Base-by-base conservation (phyloP, 1,140 invertebrate species). In the Pseudomyrmex sp. region DNA sequence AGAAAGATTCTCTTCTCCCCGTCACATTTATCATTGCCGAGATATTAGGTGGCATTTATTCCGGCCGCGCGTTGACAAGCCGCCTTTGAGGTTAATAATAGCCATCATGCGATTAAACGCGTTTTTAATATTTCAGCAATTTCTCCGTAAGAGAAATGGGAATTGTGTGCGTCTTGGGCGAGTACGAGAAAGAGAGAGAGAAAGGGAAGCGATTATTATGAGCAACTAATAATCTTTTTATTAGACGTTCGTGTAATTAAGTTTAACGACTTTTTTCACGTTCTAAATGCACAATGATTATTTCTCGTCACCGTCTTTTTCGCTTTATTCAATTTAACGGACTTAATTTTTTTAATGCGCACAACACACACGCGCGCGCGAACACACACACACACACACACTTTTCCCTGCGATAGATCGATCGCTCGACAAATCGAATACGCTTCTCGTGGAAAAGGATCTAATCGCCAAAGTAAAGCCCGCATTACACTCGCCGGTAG, bases 401-500 rank as follows among this genome's bases (percentile, higher is more conserved):
- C 70, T 80, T 70, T 70, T 80, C 59, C 54, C 23, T 26, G 44
- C 9, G 44, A 26, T 7, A 52, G 76, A 15, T 80, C 54, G 76
- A 50, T 13, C 56, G 48, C n/a, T 18, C 54, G 23, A 26, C 76
- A 80, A 80, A 80, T 80, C 65, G 76, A 70, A 85, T 82, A 70
- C 63, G 74, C 70, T 80, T 82, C 70, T 80, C 85, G 75, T 58
- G 86, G 73, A 87, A 87, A 88, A 88, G 82, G 58, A 79, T 58
- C 86, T 88, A 88, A 88, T 88, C 87, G 87, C 82, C 85, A 88
- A 88, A 88, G 87, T 88, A 88, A 88, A 88, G 87, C 73, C 63
- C 83, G 83, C 84, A 85, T 85, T 88, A 85, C 83, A 69, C 72
- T 68, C 58, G 82, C 68, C 52, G 73, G 86, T 59, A 88, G 77